These are phyloP conservation scores for Sebastes kiyomatsui DNA, from an alignment of 2,797 vertebrate genomes.

Conservation along the genomic window DNA sequence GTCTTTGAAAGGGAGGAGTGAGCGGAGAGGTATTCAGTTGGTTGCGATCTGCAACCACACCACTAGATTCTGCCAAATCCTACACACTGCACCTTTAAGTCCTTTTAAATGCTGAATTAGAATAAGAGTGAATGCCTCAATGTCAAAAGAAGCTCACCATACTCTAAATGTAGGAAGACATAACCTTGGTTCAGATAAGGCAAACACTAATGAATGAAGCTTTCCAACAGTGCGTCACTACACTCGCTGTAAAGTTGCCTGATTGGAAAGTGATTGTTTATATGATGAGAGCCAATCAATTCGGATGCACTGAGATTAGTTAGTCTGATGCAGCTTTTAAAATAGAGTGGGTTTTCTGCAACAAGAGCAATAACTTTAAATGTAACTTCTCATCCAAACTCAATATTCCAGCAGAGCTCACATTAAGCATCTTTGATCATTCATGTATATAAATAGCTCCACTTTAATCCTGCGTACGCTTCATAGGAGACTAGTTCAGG, in stretches of 20 bases:
- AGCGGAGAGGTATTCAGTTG: too few relatives aligned
- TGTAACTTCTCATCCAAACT: slow-evolving; percentile 23
- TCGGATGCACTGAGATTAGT: not conserved
- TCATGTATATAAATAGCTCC: slow-evolving; percentile 52
- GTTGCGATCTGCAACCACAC: too few relatives aligned
- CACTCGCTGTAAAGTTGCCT: slow-evolving; percentile 12
- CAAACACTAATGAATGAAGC: not conserved
- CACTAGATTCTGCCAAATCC: too few relatives aligned
- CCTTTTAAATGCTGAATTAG: not conserved
- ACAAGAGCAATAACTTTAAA: slow-evolving; percentile 20
- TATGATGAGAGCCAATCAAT: not conserved
- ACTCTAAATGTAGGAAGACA: not conserved
- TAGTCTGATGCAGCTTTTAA: slow-evolving; percentile 5
- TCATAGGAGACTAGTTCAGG: slow-evolving; percentile 58
- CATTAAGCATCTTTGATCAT: slow-evolving; percentile 54
- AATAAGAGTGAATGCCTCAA: not conserved
- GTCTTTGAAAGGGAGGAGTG: too few relatives aligned
- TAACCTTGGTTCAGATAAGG: not conserved
- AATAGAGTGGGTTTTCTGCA: slow-evolving; percentile 2
- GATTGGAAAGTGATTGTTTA: not conserved
- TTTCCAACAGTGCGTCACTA: not conserved
- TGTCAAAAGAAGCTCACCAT: not conserved
- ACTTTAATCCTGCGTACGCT: slow-evolving; percentile 50
- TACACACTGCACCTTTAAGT: not conserved
- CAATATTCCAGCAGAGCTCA: slow-evolving; percentile 28